Evolutionary conservation across 2,113 vertebrate genomes (phyloP), one percentile per base, ranked within the genome.

Genomic region (Saguinus midas): DNA sequence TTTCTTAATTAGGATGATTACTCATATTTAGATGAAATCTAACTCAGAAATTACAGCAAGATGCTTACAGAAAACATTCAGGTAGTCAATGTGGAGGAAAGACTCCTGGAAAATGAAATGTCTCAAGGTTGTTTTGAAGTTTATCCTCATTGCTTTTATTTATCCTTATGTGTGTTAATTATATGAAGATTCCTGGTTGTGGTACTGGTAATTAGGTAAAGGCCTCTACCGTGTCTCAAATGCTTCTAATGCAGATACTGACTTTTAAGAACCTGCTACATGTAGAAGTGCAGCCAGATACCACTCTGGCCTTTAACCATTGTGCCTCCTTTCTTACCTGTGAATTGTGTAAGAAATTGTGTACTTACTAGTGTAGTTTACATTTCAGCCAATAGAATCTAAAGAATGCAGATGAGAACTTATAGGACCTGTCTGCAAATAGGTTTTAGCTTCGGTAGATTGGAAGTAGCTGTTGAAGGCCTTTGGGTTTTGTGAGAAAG

Each of bases 11-110:
- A 84, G 75, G 57, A 29, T 80, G 11, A 20, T 64, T 92, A 57
- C 70, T 76, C 84, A 35, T 91, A 37, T 75, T 95, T 80, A 94
- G 50, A 76, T 91, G 85, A 94, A 70, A 37, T 66, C 13, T n/a
- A 79, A 16, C n/a, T 83, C 18, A 52, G 29, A 37, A 73, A 83
- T 61, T 25, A 81, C 32, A 75, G 6, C 76, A 78, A 92, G 83
- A n/a, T 92, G 70, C 48, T 66, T 91, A 40, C 1, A 84, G 72
- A 91, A 90, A 94, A 90, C 81, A 21, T 72, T 91, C 55, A 40
- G 37, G 35, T 35, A 85, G 73, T 83, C 32, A 66, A 6, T 55
- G 8, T 96, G 64, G 87, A 95, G 68, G 55, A 90, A 87, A 70
- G 68, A 37, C 20, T 70, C 37, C 29, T 72, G 43, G 85, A 90